phyloP scores from a whole-genome alignment of 2,797 vertebrate species.

The Ctenosaura bakeri region DNA sequence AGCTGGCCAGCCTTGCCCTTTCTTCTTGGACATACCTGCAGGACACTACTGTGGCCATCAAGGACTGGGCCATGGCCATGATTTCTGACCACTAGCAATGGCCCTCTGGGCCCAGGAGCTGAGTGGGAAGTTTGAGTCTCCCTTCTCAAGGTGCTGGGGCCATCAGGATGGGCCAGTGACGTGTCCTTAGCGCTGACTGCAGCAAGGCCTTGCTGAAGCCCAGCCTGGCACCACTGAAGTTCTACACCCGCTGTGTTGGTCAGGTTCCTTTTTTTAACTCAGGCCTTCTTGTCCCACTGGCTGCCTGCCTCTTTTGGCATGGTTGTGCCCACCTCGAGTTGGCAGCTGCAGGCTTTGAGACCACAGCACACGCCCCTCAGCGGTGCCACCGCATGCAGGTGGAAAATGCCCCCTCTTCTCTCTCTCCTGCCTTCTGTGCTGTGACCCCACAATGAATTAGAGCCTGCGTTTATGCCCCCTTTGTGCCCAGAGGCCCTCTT shows the following conservation, averaged over 20 bases:
- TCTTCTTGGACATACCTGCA: conserved; percentile 91
- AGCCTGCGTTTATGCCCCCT: background rate
- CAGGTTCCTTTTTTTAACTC: background rate
- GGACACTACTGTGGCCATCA: conserved; percentile 86
- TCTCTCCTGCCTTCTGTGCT: background rate
- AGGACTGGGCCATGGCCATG: conserved; percentile 89
- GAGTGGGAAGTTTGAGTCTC: rapidly evolving
- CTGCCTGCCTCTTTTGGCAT: background rate
- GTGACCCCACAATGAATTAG: background rate
- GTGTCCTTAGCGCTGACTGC: background rate
- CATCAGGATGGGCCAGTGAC: background rate
- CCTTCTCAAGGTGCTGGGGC: background rate
- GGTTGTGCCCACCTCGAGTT: no score
- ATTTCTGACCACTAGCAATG: conserved; percentile 80
- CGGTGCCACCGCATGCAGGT: no score
- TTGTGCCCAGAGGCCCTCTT: background rate
- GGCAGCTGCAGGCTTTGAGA: background rate
- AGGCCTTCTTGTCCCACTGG: background rate
- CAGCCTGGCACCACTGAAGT: background rate
- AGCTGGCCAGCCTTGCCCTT: conserved; percentile 83
- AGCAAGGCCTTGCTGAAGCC: background rate
- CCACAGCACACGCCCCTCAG: background rate
- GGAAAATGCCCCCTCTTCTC: background rate
- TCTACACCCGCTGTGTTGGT: background rate
- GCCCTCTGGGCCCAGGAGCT: conserved; percentile 17